Base-by-base conservation (phyloP, 2,113 vertebrate genomes). In the Periophthalmodon schlosseri region DNA sequence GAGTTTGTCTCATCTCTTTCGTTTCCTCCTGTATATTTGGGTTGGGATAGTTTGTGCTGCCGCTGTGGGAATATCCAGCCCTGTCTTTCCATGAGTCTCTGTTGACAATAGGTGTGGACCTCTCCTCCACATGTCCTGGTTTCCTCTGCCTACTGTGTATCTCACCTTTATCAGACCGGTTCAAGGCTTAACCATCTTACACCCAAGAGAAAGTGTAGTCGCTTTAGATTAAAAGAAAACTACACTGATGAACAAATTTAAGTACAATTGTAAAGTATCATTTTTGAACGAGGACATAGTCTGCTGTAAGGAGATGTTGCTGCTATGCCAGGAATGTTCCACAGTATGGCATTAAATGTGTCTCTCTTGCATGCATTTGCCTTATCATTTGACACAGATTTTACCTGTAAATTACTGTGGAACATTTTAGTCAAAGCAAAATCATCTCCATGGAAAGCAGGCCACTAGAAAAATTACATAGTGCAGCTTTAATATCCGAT, bases 1-100 rank as follows among this genome's bases (percentile, higher is more conserved):
- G 54, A 4, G 50, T 50, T 0, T 1, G 21, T 52, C 56, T 65
- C 2, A 5, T 69, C 76, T 74, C 78, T 49, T 20, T 2, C 15
- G 24, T 20, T 20, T 49, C 44, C 78, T 46, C 21, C 72, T 28
- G 5, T 56, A 39, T 18, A n/a, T 73, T 80, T 66, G n/a, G 34
- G 70, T 76, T 69, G 34, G 16, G 21, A 18, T 50, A 2, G 57
- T 54, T 49, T 70, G 46, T 13, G n/a, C 58, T 24, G 47, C 57
- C 11, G 36, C 57, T 75, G 63, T 54, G 72, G 80, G 78, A 86
- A 83, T 23, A 70, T 60, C 28, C 9, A 68, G 58, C 78, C 70
- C 75, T 79, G 78, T 85, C 65, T 87, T 74, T 79, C 77, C 74
- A 23, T 70, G 70, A 47, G 73, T 77, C 73, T 75, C 44, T 83